These are phyloP conservation scores for Cyrtonyx montezumae DNA, from an alignment of 2,113 vertebrate species.

Conservation along the genomic window DNA sequence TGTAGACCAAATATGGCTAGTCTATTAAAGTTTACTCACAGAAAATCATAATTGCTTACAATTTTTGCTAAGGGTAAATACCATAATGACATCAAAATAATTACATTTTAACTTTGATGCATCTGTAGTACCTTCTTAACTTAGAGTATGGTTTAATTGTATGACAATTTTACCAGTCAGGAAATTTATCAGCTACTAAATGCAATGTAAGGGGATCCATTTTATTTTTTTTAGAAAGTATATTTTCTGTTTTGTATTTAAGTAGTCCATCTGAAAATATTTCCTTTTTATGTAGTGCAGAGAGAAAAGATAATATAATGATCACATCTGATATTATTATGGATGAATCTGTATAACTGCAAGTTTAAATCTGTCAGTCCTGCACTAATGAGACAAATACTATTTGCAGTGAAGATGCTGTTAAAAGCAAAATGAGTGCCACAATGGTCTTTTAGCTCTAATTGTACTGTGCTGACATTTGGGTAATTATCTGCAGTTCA, in stretches of 20 bases:
- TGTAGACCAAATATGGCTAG: background rate
- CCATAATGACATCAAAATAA: background rate
- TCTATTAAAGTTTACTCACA: background rate
- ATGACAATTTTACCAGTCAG: background rate
- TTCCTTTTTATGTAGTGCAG: background rate
- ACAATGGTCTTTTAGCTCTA: conserved; percentile 50
- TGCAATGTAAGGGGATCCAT: conserved; percentile 34
- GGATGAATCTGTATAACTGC: background rate
- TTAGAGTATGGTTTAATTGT: background rate
- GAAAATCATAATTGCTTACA: background rate
- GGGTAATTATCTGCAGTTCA: conserved; percentile 39
- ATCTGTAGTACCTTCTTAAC: background rate
- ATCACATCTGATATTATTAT: conserved; percentile 19
- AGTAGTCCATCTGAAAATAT: background rate
- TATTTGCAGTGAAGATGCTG: conserved; percentile 17
- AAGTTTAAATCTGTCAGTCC: conserved; percentile 46
- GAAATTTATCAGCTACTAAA: conserved; percentile 39
- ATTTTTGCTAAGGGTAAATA: background rate
- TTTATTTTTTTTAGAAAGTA: conserved; percentile 56
- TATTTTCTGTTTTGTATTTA: background rate
- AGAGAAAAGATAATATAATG: background rate
- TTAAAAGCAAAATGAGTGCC: conserved; percentile 33
- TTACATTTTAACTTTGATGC: background rate
- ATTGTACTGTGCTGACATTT: conserved; percentile 55
- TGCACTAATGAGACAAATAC: conserved; percentile 23